Percentiles rank a stretch among this genome's conserved stretches.
phyloP scores from a whole-genome alignment of 2,888 invertebrate genomes.

The Ephialtes manifestator region DNA sequence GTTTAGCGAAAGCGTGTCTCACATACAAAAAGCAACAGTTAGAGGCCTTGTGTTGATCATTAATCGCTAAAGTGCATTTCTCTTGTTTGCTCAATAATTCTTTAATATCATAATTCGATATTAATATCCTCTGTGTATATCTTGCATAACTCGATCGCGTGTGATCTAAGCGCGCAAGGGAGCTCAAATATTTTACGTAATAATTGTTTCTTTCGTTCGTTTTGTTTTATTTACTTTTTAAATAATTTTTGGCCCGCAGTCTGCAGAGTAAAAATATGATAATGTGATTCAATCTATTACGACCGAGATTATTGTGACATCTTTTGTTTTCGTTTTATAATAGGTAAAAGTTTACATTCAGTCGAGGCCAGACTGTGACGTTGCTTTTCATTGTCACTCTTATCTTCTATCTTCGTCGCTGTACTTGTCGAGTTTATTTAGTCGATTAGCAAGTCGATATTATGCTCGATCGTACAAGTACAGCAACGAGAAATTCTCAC shows the following conservation, averaged over 20 bases:
- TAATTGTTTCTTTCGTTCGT: conserved; percentile 75
- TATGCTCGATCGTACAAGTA: conserved; percentile 44
- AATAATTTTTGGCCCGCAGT: conserved; percentile 76
- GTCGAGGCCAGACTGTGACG: conserved; percentile 81
- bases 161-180: conserved; percentile 69
- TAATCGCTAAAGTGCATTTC: conserved; percentile 82
- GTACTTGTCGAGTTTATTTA: conserved; percentile 52
- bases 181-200: conserved; percentile 73
- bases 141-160: conserved; percentile 60
- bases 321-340: conserved; percentile 38
- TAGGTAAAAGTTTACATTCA: conserved; percentile 79
- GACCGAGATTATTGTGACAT: conserved; percentile 57
- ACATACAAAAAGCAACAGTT: conserved; percentile 85
- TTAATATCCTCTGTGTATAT: conserved; percentile 68
- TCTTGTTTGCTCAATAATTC: conserved; percentile 62
- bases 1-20: conserved; percentile 83
- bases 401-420: conserved; percentile 61
- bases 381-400: conserved; percentile 56
- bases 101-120: conserved; percentile 66
- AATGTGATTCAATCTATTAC: conserved; percentile 57
- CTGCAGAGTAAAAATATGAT: conserved; percentile 80
- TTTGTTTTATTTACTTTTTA: conserved; percentile 70
- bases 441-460: conserved; percentile 19
- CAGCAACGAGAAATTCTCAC: conserved; percentile 58
- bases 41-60: conserved; percentile 84